Evolutionary conservation across 2,888 invertebrate species (phyloP).

Genomic region (Netelia inedita): DNA sequence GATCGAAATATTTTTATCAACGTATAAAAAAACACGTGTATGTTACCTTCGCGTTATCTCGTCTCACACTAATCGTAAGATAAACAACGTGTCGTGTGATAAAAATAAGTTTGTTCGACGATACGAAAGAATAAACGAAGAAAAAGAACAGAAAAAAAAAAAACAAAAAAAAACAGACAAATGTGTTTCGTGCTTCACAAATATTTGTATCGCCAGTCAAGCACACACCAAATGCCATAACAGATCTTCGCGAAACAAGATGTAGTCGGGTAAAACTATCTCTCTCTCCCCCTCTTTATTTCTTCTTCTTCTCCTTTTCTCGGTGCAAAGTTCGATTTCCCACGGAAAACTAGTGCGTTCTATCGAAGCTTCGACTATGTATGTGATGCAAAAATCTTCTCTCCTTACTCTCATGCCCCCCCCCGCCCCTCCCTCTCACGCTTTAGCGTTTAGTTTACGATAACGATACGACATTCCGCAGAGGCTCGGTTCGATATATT

Average conservation of each 20-base stretch:
- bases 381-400: slow-evolving; percentile 20
- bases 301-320: not conserved
- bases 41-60: too few relatives aligned
- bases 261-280: not conserved
- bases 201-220: not conserved
- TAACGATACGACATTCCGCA: slow-evolving; percentile 55
- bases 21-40: too few relatives aligned
- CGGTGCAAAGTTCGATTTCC: slow-evolving; percentile 54
- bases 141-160: not conserved
- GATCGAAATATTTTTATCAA: too few relatives aligned
- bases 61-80: too few relatives aligned
- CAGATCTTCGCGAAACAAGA: not conserved
- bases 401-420: not conserved
- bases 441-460: slow-evolving; percentile 34
- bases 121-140: not conserved
- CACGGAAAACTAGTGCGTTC: slow-evolving; percentile 35
- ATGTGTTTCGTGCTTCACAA: not conserved
- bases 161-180: not conserved
- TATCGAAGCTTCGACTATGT: slow-evolving; percentile 20
- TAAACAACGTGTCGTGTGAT: too few relatives aligned
- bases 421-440: not conserved
- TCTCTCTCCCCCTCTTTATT: not conserved
- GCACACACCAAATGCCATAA: not conserved
- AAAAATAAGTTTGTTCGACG: too few relatives aligned
- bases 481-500: slow-evolving; percentile 47